Evolutionary conservation across 2,113 vertebrate species (phyloP).

Genomic region (Haemorhous mexicanus): DNA sequence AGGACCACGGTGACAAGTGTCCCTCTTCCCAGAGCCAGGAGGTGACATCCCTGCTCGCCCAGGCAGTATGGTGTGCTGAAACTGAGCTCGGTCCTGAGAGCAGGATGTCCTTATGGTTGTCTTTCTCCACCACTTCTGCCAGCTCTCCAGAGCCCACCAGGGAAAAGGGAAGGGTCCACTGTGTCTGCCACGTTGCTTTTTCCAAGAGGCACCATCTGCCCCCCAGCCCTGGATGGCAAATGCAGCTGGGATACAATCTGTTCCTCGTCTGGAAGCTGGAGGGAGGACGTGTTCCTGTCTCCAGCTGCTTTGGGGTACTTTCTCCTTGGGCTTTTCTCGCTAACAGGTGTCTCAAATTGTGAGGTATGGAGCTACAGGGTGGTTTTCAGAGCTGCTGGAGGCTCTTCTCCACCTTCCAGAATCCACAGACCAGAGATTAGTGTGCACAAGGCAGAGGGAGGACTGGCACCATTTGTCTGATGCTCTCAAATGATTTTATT

Average conservation of each 20-base stretch:
- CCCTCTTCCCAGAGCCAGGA: background rate
- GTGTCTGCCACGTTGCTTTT: background rate
- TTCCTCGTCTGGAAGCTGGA: background rate
- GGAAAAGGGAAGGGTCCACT: background rate
- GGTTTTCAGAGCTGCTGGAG: background rate
- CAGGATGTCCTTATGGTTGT: background rate
- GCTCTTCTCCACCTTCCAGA: background rate
- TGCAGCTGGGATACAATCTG: background rate
- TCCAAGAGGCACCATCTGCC: background rate
- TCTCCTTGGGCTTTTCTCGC: background rate
- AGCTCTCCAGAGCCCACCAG: background rate
- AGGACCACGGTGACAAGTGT: background rate
- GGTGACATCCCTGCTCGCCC: background rate
- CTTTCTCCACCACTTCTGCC: background rate
- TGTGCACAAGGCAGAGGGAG: background rate
- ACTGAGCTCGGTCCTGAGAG: background rate
- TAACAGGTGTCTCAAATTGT: background rate
- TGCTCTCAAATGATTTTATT: background rate
- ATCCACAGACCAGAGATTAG: background rate
- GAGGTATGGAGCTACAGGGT: background rate
- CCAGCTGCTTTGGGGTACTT: background rate
- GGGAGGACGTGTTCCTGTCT: rapidly evolving
- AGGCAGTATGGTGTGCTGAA: rapidly evolving
- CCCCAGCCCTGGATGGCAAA: background rate
- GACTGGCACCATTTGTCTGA: background rate